Percentiles rank a stretch among this genome's conserved stretches.
These are phyloP conservation scores for Hoplodrina blanda DNA, from an alignment of 2,888 invertebrate genomes.

Conservation along the genomic window DNA sequence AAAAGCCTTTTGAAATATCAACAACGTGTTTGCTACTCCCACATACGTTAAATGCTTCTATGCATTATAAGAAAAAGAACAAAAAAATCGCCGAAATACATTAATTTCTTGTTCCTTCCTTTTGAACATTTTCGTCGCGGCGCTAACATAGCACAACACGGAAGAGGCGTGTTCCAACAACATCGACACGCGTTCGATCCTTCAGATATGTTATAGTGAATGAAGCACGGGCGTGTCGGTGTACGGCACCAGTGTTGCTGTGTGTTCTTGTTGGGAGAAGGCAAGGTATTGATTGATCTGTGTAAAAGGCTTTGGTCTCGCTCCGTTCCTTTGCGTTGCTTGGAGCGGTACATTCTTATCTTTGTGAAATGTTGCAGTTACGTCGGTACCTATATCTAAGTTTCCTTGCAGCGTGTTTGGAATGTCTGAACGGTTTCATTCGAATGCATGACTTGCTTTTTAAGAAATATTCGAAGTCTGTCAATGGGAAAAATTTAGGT, in stretches of 20 bases:
- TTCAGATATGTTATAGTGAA: constrained; percentile 33
- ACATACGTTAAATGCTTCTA: not conserved
- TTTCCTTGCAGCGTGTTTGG: constrained; percentile 27
- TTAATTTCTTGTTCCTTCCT: constrained; percentile 30
- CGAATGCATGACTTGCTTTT: constrained; percentile 1
- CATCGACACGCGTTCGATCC: constrained; percentile 40
- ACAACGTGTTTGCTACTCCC: not conserved
- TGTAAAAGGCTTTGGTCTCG: constrained; percentile 54
- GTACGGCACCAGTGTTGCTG: constrained; percentile 43
- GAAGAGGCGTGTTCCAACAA: constrained; percentile 55
- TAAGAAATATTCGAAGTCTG: not conserved
- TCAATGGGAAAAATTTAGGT: constrained; percentile 7
- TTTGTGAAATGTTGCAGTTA: constrained; percentile 44
- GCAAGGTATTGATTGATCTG: constrained; percentile 58
- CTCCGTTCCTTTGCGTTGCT: constrained; percentile 53
- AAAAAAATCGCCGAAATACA: constrained; percentile 1
- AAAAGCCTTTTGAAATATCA: not conserved
- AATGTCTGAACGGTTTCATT: constrained; percentile 36
- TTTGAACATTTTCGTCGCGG: constrained; percentile 21
- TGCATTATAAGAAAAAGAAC: constrained; percentile 5
- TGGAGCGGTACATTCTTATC: constrained; percentile 46
- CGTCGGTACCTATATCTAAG: constrained; percentile 9
- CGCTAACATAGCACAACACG: constrained; percentile 39
- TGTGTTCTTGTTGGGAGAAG: constrained; percentile 37
- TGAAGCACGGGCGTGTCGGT: constrained; percentile 20